Percentiles rank a stretch among this genome's conserved stretches.
Evolutionary conservation across 2,888 invertebrate species (phyloP).

Genomic region (Cordylochernes scorpioides): DNA sequence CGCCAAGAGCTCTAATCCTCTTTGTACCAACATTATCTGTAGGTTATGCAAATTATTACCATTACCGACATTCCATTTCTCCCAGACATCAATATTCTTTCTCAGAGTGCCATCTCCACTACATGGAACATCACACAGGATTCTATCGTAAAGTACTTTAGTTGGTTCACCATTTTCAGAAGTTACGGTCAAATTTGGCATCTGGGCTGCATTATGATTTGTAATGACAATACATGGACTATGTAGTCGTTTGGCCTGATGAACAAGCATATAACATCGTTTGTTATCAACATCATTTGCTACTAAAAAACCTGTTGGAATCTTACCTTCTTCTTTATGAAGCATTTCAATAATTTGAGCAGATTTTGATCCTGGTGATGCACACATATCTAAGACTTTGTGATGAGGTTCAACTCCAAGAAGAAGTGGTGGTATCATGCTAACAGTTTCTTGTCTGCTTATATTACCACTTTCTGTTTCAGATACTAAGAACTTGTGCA

Average conservation of each 20-base stretch:
- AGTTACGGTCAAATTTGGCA: constrained; percentile 40
- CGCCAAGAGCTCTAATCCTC: constrained; percentile 61
- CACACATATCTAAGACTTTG: constrained; percentile 94
- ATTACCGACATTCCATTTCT: constrained; percentile 74
- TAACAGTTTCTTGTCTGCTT: constrained; percentile 85
- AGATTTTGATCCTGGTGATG: constrained; percentile 94
- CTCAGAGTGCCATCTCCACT: constrained; percentile 83
- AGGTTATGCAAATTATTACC: constrained; percentile 68
- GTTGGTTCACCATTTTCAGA: constrained; percentile 3
- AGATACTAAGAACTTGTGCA: constrained; percentile 81
- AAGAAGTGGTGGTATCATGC: constrained; percentile 90
- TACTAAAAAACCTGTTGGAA: constrained; percentile 39
- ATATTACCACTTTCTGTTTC: constrained; percentile 77
- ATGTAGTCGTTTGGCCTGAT: constrained; percentile 85
- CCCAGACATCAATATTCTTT: constrained; percentile 94
- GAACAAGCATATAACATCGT: constrained; percentile 80
- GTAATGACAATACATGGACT: constrained; percentile 80
- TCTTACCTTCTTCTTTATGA: constrained; percentile 41
- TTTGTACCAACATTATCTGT: constrained; percentile 54
- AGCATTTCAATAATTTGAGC: constrained; percentile 86
- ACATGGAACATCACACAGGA: constrained; percentile 85
- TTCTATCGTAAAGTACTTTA: constrained; percentile 54
- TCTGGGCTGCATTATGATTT: constrained; percentile 73
- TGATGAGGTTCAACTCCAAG: constrained; percentile 69
- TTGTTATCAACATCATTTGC: constrained; percentile 94